phyloP scores from a whole-genome alignment of 2,888 invertebrate species.

The Nymphalis c-album region DNA sequence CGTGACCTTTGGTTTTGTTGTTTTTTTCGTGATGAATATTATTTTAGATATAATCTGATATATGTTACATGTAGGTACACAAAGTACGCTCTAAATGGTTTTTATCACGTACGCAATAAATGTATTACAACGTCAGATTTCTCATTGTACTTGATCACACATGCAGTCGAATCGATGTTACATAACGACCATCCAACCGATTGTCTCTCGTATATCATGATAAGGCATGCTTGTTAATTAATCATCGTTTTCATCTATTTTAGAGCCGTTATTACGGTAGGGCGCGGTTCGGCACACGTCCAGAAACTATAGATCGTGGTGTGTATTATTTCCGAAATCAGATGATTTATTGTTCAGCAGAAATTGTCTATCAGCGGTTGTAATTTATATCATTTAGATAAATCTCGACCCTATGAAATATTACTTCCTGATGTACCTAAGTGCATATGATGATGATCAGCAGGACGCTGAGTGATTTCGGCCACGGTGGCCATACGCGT shows the following conservation, averaged over 20 bases:
- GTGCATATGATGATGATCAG: too few relatives aligned
- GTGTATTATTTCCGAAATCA: conserved; percentile 6
- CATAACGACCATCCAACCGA: conserved; percentile 17
- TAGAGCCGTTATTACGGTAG: conserved; percentile 32
- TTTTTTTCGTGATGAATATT: not conserved
- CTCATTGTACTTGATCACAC: not conserved
- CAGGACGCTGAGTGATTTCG: too few relatives aligned
- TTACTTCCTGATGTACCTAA: too few relatives aligned
- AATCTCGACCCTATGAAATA: too few relatives aligned
- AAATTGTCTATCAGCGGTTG: conserved; percentile 18
- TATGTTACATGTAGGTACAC: not conserved
- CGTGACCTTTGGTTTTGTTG: too few relatives aligned
- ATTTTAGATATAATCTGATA: not conserved
- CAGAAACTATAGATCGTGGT: conserved; percentile 17
- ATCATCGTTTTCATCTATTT: conserved; percentile 31
- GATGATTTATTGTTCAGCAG: conserved; percentile 7
- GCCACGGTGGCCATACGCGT: too few relatives aligned
- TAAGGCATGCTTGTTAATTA: conserved; percentile 26
- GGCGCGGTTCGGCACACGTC: conserved; percentile 34
- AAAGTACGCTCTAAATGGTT: too few relatives aligned
- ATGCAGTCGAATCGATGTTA: conserved; percentile 1
- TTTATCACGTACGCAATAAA: too few relatives aligned
- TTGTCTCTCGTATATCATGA: conserved; percentile 23
- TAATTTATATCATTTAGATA: not conserved
- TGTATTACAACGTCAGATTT: not conserved